A percentile compares a stretch with the other conserved stretches of the same genome.
phyloP scores from a whole-genome alignment of 2,888 invertebrate genomes.

The Ariolimax columbianus region DNA sequence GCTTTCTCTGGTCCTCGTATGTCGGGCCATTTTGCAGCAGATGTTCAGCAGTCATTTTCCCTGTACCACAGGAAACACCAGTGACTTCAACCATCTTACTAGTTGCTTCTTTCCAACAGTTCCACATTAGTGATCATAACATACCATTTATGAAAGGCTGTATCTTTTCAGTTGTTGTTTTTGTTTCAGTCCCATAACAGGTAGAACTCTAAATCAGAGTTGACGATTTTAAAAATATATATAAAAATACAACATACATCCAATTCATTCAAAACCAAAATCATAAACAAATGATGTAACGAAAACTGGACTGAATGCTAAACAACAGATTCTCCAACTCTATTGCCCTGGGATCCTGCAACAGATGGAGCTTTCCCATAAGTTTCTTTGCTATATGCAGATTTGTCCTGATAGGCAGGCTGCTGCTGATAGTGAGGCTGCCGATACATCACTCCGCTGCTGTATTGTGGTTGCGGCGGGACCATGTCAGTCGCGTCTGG shows the following conservation, averaged over 20 bases:
- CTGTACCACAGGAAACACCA: too few relatives aligned
- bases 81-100: too few relatives aligned
- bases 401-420: slow-evolving; percentile 24
- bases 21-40: too few relatives aligned
- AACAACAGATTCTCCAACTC: slow-evolving; percentile 45
- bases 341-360: slow-evolving; percentile 12
- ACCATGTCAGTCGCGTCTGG: not conserved
- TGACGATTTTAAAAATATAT: too few relatives aligned
- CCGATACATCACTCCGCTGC: not conserved
- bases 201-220: too few relatives aligned
- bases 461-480: not conserved
- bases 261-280: not conserved
- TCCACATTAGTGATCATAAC: too few relatives aligned
- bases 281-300: not conserved
- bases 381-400: not conserved
- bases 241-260: not conserved
- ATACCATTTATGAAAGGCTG: too few relatives aligned
- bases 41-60: too few relatives aligned
- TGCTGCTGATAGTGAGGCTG: slow-evolving; percentile 41
- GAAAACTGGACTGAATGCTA: not conserved
- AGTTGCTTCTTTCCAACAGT: too few relatives aligned
- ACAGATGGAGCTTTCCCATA: slow-evolving; percentile 34
- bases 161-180: too few relatives aligned
- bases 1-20: too few relatives aligned
- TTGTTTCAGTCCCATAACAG: too few relatives aligned